These are phyloP conservation scores for Ditylenchus dipsaci DNA, from an alignment of 1,140 invertebrate species.

Conservation along the genomic window DNA sequence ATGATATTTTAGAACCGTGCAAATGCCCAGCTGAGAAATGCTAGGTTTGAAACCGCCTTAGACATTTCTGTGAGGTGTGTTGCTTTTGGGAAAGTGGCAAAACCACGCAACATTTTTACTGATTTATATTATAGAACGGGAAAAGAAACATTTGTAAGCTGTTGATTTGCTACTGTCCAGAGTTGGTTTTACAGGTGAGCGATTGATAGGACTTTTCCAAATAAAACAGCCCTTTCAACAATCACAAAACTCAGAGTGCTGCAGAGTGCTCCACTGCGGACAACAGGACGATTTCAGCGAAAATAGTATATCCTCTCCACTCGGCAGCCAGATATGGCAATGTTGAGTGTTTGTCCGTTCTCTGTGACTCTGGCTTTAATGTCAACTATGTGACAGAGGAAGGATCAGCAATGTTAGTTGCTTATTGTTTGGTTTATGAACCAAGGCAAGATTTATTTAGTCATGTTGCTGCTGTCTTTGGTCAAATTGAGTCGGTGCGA, in stretches of 20 bases:
- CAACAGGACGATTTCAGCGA: slow-evolving; percentile 61
- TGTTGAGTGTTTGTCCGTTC: slow-evolving; percentile 76
- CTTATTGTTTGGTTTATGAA: not conserved
- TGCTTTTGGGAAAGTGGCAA: too few species aligned
- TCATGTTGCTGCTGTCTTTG: slow-evolving; percentile 87
- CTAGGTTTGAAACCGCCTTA: slow-evolving; percentile 80
- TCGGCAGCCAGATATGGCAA: slow-evolving; percentile 87
- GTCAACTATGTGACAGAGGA: slow-evolving; percentile 77
- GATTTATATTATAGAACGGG: slow-evolving; percentile 64
- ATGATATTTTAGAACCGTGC: slow-evolving; percentile 68
- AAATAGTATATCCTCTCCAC: slow-evolving; percentile 13
- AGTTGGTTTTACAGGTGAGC: slow-evolving; percentile 37
- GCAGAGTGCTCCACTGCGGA: slow-evolving; percentile 73
- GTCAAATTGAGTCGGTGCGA: slow-evolving; percentile 82
- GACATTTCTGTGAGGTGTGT: slow-evolving; percentile 74
- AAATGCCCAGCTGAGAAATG: slow-evolving; percentile 82
- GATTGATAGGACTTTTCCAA: slow-evolving; percentile 5
- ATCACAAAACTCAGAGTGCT: slow-evolving; percentile 62
- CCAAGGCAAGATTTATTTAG: too few species aligned
- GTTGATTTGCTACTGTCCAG: slow-evolving; percentile 41
- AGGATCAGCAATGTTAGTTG: slow-evolving; percentile 72
- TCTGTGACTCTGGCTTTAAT: slow-evolving; percentile 78
- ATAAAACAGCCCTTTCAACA: not conserved
- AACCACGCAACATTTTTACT: too few species aligned
- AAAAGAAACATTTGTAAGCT: slow-evolving; percentile 68